Evolutionary conservation across 2,797 vertebrate genomes (phyloP).

Genomic region (Halcyon smyrnensis): DNA sequence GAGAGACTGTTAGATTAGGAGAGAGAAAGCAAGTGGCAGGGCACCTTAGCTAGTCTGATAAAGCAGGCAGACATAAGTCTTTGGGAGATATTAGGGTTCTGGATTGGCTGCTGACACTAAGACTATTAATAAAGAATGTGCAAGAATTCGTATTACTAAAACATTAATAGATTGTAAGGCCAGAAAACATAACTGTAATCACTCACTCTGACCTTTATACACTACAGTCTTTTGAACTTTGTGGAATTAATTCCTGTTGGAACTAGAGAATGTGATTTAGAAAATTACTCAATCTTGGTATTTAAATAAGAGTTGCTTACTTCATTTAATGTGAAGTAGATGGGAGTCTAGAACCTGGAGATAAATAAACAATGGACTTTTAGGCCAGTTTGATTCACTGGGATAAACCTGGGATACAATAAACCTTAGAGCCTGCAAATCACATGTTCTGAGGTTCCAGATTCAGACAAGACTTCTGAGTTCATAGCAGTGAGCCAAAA

Average conservation of each 20-base stretch:
- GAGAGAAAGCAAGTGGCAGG: background rate
- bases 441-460: background rate
- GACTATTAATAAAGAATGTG: background rate
- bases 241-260: background rate
- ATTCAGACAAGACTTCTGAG: background rate
- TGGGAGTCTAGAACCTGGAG: background rate
- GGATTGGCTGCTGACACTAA: background rate
- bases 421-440: background rate
- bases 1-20: background rate
- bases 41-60: background rate
- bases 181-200: background rate
- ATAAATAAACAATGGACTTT: background rate
- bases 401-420: background rate
- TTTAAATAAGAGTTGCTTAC: background rate
- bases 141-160: background rate
- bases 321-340: background rate
- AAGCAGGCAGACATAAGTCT: background rate
- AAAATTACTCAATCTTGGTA: background rate
- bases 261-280: background rate
- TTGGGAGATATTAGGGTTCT: background rate
- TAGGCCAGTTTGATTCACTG: background rate
- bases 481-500: background rate
- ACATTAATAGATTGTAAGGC: background rate
- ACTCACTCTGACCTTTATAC: background rate
- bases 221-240: background rate